phyloP scores from a whole-genome alignment of 2,797 vertebrate genomes.

The Schizopygopsis malacanthus region DNA sequence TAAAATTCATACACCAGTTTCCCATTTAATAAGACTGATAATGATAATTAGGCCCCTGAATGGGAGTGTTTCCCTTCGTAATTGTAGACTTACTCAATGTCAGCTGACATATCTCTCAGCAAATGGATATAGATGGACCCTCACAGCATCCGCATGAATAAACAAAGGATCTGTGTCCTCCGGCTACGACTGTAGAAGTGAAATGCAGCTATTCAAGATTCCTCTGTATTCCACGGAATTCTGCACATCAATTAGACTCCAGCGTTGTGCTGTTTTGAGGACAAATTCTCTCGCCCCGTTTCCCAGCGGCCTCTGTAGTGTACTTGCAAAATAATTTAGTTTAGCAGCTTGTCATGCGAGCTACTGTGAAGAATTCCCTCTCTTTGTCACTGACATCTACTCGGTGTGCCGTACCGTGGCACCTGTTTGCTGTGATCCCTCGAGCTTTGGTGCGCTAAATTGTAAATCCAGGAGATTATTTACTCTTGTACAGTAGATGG shows the following conservation, averaged over 20 bases:
- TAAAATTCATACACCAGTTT: slow-evolving; percentile 67
- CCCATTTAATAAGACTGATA: slow-evolving; percentile 70
- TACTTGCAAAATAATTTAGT: slow-evolving; percentile 50
- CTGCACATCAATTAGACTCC: slow-evolving; percentile 62
- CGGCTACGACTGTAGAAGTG: slow-evolving; percentile 53
- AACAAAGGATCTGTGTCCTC: slow-evolving; percentile 66
- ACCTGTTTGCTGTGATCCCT: slow-evolving; percentile 28
- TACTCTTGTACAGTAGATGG: slow-evolving; percentile 9
- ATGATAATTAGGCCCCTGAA: slow-evolving; percentile 68
- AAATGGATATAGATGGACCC: slow-evolving; percentile 70
- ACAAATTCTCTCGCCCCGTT: slow-evolving; percentile 49
- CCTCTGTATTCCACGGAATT: slow-evolving; percentile 66
- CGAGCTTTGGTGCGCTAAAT: slow-evolving; percentile 7
- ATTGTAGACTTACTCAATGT: slow-evolving; percentile 64
- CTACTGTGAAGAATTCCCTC: slow-evolving; percentile 38
- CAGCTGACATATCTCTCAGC: slow-evolving; percentile 60
- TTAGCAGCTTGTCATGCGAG: slow-evolving; percentile 43
- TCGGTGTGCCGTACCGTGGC: background rate
- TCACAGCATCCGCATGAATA: slow-evolving; percentile 66
- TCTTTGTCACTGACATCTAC: slow-evolving; percentile 3
- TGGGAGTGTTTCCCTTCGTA: slow-evolving; percentile 68
- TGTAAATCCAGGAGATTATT: background rate
- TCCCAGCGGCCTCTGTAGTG: slow-evolving; percentile 40
- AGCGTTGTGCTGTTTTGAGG: slow-evolving; percentile 54
- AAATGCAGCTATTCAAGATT: slow-evolving; percentile 60